Evolutionary conservation across 2,797 vertebrate genomes (phyloP).

Genomic region (Gephyroberyx darwinii): DNA sequence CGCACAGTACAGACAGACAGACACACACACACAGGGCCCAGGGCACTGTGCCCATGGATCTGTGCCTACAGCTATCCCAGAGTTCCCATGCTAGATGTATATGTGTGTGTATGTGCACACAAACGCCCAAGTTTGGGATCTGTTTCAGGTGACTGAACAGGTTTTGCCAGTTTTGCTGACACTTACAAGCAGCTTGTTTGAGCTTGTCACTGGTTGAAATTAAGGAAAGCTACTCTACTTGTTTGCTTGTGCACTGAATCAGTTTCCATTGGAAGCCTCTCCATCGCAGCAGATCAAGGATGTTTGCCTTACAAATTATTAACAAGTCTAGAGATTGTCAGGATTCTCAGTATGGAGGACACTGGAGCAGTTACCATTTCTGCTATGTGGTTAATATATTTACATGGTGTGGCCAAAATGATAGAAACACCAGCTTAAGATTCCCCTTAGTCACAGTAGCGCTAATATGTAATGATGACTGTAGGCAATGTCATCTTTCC

Average conservation of each 20-base stretch:
- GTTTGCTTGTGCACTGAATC: neutral
- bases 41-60: slow-evolving; percentile 6
- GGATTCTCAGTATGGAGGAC: neutral
- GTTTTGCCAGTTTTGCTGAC: slow-evolving; percentile 47
- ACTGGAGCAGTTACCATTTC: neutral
- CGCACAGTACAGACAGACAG: slow-evolving; percentile 27
- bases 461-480: neutral
- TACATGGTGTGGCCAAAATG: too few relatives aligned
- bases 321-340: neutral
- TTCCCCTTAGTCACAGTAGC: too few relatives aligned
- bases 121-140: slow-evolving; percentile 2
- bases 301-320: neutral
- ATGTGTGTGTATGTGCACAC: neutral
- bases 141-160: slow-evolving; percentile 39
- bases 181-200: slow-evolving; percentile 24
- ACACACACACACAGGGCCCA: neutral
- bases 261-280: neutral
- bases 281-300: neutral
- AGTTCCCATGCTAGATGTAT: slow-evolving; percentile 12
- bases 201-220: slow-evolving; percentile 32
- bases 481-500: neutral
- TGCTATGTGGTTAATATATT: neutral
- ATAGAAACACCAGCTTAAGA: too few relatives aligned
- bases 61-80: slow-evolving; percentile 3
- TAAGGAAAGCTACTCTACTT: neutral